These are phyloP conservation scores for Rana temporaria DNA, from an alignment of 2,113 vertebrate species.

Conservation along the genomic window DNA sequence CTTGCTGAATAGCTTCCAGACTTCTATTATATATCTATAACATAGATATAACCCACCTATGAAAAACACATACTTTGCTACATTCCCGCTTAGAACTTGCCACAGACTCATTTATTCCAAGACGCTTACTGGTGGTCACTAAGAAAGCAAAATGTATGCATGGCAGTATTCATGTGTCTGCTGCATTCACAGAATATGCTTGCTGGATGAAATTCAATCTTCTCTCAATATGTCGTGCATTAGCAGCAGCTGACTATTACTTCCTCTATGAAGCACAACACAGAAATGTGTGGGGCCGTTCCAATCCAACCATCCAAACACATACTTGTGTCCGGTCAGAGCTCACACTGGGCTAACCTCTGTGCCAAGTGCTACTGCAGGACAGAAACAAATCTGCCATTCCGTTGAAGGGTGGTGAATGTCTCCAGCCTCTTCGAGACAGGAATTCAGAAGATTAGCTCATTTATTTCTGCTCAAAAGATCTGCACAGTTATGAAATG, in stretches of 20 bases:
- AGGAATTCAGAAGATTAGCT: background rate
- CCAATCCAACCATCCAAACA: slow-evolving; percentile 51
- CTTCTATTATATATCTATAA: too few relatives aligned
- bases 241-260: background rate
- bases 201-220: slow-evolving; percentile 38
- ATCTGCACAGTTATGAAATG: too few relatives aligned
- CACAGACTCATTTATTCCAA: too few relatives aligned
- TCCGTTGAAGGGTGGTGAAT: background rate
- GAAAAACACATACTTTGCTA: too few relatives aligned
- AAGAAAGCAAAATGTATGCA: background rate
- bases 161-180: background rate
- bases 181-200: slow-evolving; percentile 3
- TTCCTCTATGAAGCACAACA: slow-evolving; percentile 27
- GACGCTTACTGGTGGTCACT: too few relatives aligned
- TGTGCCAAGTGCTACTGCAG: slow-evolving; percentile 49
- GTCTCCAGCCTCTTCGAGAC: background rate
- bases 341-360: slow-evolving; percentile 30
- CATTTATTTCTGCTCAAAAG: too few relatives aligned
- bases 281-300: slow-evolving; percentile 3
- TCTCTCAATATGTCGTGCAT: background rate
- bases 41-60: too few relatives aligned
- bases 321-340: slow-evolving; percentile 47
- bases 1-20: too few relatives aligned
- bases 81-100: too few relatives aligned
- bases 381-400: slow-evolving; percentile 15